A percentile compares a stretch with the other conserved stretches of the same genome.
phyloP scores from a whole-genome alignment of 2,113 vertebrate species.

The Xiphophorus couchianus region DNA sequence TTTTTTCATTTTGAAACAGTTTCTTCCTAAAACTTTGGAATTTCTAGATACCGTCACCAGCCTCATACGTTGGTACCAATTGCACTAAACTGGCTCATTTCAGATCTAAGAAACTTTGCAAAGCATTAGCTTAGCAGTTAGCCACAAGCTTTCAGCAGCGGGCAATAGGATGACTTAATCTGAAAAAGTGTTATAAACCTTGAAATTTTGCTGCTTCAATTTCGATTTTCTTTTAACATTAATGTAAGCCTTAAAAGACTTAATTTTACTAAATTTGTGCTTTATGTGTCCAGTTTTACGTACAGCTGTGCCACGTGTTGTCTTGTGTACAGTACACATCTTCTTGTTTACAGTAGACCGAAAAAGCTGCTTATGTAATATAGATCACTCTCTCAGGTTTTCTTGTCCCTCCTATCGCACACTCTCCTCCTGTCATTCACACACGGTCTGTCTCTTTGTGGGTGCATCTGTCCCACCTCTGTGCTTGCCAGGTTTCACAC shows the following conservation, averaged over 20 bases:
- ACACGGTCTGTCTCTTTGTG: conserved; percentile 12
- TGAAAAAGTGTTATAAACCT: background rate
- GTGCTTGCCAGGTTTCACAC: conserved; percentile 74
- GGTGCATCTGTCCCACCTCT: conserved; percentile 25
- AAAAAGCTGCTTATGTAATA: conserved; percentile 71
- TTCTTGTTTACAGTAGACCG: conserved; percentile 51
- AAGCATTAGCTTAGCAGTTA: background rate
- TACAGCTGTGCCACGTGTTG: conserved; percentile 3
- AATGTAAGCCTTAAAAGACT: too few relatives aligned
- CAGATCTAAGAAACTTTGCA: background rate
- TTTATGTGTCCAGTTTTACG: conserved; percentile 10
- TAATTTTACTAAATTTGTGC: background rate
- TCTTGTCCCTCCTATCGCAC: conserved; percentile 43
- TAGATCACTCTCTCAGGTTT: conserved; percentile 39
- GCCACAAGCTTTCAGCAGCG: background rate
- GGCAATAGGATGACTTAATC: background rate
- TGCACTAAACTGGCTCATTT: background rate
- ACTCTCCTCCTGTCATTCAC: conserved; percentile 55
- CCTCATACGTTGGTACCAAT: background rate
- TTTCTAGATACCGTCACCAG: background rate
- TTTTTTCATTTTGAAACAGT: background rate
- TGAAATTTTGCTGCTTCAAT: background rate
- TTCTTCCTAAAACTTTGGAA: background rate
- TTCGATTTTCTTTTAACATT: background rate
- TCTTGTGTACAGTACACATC: conserved; percentile 28